Percentiles rank a stretch among this genome's conserved stretches.
Evolutionary conservation across 2,888 invertebrate genomes (phyloP).

Genomic region (Plagodis dolabraria): DNA sequence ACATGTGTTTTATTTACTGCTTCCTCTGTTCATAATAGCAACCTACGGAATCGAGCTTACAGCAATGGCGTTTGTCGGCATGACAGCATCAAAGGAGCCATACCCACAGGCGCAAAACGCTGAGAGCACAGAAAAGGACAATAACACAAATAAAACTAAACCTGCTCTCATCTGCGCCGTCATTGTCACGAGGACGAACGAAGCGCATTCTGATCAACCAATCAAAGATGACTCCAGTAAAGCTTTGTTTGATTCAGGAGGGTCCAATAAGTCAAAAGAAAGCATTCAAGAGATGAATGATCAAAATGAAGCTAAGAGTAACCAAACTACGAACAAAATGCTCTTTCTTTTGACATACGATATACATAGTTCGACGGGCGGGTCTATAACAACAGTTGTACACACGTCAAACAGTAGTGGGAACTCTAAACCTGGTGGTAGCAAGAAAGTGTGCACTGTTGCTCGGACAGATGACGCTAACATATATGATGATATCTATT

Average conservation of each 20-base stretch:
- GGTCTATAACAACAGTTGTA: constrained; percentile 74
- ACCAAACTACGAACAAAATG: constrained; percentile 71
- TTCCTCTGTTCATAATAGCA: constrained; percentile 47
- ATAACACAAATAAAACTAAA: constrained; percentile 61
- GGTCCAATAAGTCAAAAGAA: constrained; percentile 61
- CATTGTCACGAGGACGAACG: constrained; percentile 64
- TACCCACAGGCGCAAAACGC: constrained; percentile 65
- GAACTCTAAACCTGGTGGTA: constrained; percentile 80
- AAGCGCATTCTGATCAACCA: constrained; percentile 59
- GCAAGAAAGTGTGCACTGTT: constrained; percentile 78
- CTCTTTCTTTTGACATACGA: constrained; percentile 88
- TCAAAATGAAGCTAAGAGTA: constrained; percentile 88
- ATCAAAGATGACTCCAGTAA: constrained; percentile 74
- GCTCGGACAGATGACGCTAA: constrained; percentile 68
- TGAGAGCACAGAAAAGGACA: constrained; percentile 68
- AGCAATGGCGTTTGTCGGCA: constrained; percentile 77
- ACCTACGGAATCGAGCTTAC: constrained; percentile 74
- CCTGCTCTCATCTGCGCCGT: constrained; percentile 75
- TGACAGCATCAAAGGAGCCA: constrained; percentile 67
- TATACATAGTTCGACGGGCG: constrained; percentile 86
- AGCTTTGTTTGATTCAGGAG: constrained; percentile 72
- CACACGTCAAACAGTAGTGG: constrained; percentile 75
- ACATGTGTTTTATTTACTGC: background rate
- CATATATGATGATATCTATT: constrained; percentile 79
- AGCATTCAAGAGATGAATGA: constrained; percentile 91